Evolutionary conservation across 2,797 vertebrate genomes (phyloP).

Genomic region (Sebastes miniatus): DNA sequence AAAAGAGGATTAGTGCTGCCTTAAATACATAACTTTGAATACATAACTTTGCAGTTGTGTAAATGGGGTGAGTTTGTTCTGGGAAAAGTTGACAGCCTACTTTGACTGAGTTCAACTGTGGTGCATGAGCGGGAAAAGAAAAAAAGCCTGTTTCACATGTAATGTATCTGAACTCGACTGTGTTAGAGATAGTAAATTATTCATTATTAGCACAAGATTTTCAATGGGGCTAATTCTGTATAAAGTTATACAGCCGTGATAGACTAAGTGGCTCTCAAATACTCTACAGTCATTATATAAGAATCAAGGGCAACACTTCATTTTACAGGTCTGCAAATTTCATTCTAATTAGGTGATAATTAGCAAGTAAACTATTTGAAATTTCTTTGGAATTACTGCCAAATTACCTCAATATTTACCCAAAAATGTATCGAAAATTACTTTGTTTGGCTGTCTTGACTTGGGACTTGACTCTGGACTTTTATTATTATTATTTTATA

Average conservation of each 20-base stretch:
- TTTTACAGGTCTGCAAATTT: too few species aligned
- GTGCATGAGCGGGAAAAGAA: neutral
- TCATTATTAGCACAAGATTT: conserved; percentile 5
- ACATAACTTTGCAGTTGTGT: neutral
- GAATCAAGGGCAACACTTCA: neutral
- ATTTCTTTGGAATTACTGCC: too few species aligned
- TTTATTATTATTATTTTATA: too few species aligned
- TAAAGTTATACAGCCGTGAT: neutral
- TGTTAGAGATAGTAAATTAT: conserved; percentile 8
- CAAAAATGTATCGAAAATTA: too few species aligned
- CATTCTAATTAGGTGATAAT: too few species aligned
- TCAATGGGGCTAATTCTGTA: neutral
- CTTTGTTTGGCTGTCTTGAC: too few species aligned
- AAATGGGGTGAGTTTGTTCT: neutral
- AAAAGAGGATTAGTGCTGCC: neutral
- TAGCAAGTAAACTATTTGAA: too few species aligned
- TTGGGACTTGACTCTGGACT: too few species aligned
- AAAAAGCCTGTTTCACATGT: neutral
- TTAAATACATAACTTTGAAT: neutral
- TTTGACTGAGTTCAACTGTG: conserved; percentile 11
- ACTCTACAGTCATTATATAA: neutral
- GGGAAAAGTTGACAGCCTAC: neutral
- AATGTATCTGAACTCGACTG: neutral
- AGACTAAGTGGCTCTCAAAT: neutral
- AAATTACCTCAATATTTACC: too few species aligned